Percentiles rank a stretch among this genome's conserved stretches.
These are phyloP conservation scores for Hozukius guyotensis DNA, from an alignment of 2,797 vertebrate species.

Conservation along the genomic window DNA sequence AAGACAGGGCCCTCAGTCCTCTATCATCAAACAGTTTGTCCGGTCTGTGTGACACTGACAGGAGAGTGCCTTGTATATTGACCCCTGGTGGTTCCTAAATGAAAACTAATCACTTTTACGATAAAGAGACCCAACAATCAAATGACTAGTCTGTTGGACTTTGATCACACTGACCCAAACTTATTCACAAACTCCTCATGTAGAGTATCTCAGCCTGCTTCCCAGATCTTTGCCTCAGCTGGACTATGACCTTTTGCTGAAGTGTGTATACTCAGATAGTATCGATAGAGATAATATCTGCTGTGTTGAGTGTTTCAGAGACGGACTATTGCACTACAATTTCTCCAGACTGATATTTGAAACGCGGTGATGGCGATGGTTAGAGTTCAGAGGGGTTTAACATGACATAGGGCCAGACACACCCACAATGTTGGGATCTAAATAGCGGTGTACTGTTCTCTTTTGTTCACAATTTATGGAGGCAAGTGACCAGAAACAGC, in stretches of 20 bases:
- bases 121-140: neutral
- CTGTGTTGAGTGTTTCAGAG: slow-evolving; percentile 27
- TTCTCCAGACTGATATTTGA: slow-evolving; percentile 15
- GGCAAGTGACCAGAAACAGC: slow-evolving; percentile 4
- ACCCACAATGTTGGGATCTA: slow-evolving; percentile 20
- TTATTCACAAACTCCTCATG: neutral
- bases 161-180: slow-evolving; percentile 5
- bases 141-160: neutral
- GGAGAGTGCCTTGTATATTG: neutral
- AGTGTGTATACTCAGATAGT: slow-evolving; percentile 3
- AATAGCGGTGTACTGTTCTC: slow-evolving; percentile 14
- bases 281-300: slow-evolving; percentile 19
- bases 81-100: neutral
- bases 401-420: slow-evolving; percentile 24
- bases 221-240: slow-evolving; percentile 7
- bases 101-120: neutral
- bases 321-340: slow-evolving; percentile 52
- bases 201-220: neutral
- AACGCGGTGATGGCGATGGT: slow-evolving; percentile 12
- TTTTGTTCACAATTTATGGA: neutral
- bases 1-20: too few relatives aligned
- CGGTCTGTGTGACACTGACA: neutral
- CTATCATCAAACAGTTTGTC: neutral
- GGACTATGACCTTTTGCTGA: slow-evolving; percentile 28
- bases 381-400: slow-evolving; percentile 41